These are phyloP conservation scores for Scaptomyza flava DNA, from an alignment of 2,888 invertebrate genomes.

Conservation along the genomic window DNA sequence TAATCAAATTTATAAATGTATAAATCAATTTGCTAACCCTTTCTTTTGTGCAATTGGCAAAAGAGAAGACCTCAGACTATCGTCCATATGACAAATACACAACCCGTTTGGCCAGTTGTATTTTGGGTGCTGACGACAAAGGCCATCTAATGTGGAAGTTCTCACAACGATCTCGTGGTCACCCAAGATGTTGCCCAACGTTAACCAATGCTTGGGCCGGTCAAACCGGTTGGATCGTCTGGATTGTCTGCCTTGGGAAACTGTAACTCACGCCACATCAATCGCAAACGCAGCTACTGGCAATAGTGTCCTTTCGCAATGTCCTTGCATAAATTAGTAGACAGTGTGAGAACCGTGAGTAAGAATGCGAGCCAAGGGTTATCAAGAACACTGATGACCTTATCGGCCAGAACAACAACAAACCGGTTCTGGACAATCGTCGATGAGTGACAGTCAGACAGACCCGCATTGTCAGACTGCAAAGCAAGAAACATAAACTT, in stretches of 20 bases:
- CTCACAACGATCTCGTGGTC: slow-evolving; percentile 70
- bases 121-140: slow-evolving; percentile 66
- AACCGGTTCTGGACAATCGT: slow-evolving; percentile 82
- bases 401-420: slow-evolving; percentile 57
- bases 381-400: slow-evolving; percentile 64
- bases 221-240: slow-evolving; percentile 78
- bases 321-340: slow-evolving; percentile 82
- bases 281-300: slow-evolving; percentile 40
- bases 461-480: slow-evolving; percentile 61
- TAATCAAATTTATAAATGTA: slow-evolving; percentile 60
- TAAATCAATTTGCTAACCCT: slow-evolving; percentile 64
- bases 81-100: background rate
- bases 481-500: slow-evolving; percentile 34
- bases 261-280: slow-evolving; percentile 67
- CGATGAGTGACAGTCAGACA: slow-evolving; percentile 55
- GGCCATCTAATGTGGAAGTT: slow-evolving; percentile 69
- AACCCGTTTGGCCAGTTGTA: slow-evolving; percentile 70
- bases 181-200: slow-evolving; percentile 63
- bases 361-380: slow-evolving; percentile 60
- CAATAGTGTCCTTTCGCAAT: slow-evolving; percentile 82
- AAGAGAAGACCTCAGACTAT: slow-evolving; percentile 6
- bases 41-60: slow-evolving; percentile 42
- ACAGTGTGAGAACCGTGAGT: slow-evolving; percentile 67
- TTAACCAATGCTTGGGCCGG: slow-evolving; percentile 71
- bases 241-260: slow-evolving; percentile 45